A percentile compares a stretch with the other conserved stretches of the same genome.
phyloP scores from a whole-genome alignment of 2,113 vertebrate species.

The Pheucticus melanocephalus region DNA sequence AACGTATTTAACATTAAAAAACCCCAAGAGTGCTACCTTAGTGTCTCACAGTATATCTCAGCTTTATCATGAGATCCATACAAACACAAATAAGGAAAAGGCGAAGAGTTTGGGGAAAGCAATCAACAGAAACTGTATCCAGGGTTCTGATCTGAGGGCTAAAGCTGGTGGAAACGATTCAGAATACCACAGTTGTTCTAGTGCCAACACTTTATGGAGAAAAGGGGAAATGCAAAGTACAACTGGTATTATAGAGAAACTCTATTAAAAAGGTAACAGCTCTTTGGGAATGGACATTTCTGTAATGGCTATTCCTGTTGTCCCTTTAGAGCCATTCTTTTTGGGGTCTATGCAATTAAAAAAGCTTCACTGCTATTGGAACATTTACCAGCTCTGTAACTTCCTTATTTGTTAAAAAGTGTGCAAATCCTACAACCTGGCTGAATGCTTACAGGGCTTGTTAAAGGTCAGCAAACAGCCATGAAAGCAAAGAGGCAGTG shows the following conservation, averaged over 20 bases:
- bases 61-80: background rate
- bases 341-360: background rate
- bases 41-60: background rate
- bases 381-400: background rate
- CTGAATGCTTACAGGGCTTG: background rate
- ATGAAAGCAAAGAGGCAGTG: background rate
- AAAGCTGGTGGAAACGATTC: background rate
- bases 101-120: background rate
- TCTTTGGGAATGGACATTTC: background rate
- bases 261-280: background rate
- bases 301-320: background rate
- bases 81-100: background rate
- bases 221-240: background rate
- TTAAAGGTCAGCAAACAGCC: slow-evolving; percentile 26
- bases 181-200: background rate
- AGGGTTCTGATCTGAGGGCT: background rate
- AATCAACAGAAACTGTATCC: background rate
- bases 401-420: background rate
- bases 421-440: background rate
- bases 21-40: background rate
- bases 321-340: background rate
- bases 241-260: background rate
- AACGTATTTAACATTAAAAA: background rate
- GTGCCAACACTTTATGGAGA: background rate
- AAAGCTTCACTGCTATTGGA: background rate